Conservation (phyloP, 2,888 invertebrate genomes). For the Meghimatium bilineatum region DNA sequence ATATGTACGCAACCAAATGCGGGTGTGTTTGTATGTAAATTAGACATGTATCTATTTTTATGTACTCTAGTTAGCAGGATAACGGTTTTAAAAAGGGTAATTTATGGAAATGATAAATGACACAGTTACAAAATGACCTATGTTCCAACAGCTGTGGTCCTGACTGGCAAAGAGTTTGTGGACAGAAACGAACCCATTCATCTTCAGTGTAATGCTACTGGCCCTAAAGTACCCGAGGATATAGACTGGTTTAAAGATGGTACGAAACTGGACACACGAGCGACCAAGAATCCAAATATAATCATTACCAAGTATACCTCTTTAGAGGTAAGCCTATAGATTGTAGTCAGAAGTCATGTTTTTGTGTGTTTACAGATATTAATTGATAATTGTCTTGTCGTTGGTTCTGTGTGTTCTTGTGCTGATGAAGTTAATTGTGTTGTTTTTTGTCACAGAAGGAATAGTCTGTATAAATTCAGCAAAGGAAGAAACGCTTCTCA, state of each 20-base stretch:
- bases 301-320: conserved; percentile 52
- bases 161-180: conserved; percentile 53
- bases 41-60: too few relatives aligned
- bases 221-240: conserved; percentile 53
- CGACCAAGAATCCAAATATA: conserved; percentile 39
- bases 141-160: conserved; percentile 17
- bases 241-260: conserved; percentile 61
- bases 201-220: conserved; percentile 57
- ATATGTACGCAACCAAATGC: too few relatives aligned
- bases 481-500: too few relatives aligned
- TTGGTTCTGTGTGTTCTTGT: too few relatives aligned
- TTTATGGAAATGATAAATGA: background rate
- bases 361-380: background rate
- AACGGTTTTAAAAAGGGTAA: too few relatives aligned
- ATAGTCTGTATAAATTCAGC: too few relatives aligned
- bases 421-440: too few relatives aligned
- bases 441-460: too few relatives aligned
- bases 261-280: conserved; percentile 50
- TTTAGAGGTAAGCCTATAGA: conserved; percentile 42
- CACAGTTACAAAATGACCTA: background rate
- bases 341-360: background rate
- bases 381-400: too few relatives aligned
- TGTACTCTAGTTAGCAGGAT: too few relatives aligned
- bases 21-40: too few relatives aligned
- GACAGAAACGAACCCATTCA: conserved; percentile 51